Evolutionary conservation across 2,113 vertebrate species (phyloP).

Genomic region (Merops nubicus): DNA sequence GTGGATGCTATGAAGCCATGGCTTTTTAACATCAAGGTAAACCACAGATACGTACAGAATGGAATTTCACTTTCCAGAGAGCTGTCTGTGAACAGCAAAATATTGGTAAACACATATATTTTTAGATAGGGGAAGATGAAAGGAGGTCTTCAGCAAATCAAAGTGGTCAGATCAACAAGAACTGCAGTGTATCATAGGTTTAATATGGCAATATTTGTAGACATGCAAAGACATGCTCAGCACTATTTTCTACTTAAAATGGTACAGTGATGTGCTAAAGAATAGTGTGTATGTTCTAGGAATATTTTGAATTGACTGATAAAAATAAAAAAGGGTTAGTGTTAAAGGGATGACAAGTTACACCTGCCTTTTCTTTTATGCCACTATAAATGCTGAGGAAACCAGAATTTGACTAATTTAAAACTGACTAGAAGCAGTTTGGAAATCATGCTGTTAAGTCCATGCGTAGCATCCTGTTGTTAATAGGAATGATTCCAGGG

Average conservation of each 20-base stretch:
- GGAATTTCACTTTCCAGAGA: not conserved
- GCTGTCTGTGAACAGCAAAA: not conserved
- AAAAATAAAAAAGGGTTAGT: not conserved
- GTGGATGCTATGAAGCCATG: conserved; percentile 93
- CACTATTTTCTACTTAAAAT: not conserved
- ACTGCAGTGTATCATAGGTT: not conserved
- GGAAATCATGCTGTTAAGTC: not conserved
- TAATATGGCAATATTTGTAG: not conserved
- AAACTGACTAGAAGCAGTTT: not conserved
- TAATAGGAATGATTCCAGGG: not conserved
- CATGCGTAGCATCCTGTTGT: not conserved
- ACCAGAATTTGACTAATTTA: not conserved
- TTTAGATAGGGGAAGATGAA: not conserved
- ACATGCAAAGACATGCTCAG: not conserved
- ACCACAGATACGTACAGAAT: not conserved
- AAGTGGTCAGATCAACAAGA: not conserved
- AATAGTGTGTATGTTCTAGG: not conserved
- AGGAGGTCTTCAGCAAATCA: not conserved
- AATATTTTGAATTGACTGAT: not conserved
- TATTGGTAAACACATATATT: not conserved
- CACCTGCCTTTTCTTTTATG: not conserved
- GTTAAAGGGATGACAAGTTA: not conserved
- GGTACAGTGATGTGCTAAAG: not conserved
- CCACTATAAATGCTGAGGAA: not conserved
- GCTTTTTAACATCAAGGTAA: conserved; percentile 97